These are phyloP conservation scores for Tetranychus cinnabarinus DNA, from an alignment of 1,140 invertebrate species.

Conservation along the genomic window DNA sequence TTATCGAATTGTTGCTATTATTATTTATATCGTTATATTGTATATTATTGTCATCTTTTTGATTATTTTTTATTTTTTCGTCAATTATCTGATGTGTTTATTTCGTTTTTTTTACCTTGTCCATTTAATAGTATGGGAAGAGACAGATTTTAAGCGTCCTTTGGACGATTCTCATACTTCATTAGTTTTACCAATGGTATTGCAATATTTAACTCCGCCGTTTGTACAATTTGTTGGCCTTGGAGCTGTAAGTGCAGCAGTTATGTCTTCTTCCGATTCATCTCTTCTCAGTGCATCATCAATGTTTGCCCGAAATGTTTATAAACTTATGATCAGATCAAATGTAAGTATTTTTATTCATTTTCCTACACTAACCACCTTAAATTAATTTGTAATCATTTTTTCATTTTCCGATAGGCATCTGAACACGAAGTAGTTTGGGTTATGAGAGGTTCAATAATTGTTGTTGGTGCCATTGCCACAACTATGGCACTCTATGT, in stretches of 20 bases:
- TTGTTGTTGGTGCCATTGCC: conserved; percentile 71
- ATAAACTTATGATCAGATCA: conserved; percentile 83
- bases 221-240: conserved; percentile 88
- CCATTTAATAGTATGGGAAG: conserved; percentile 47
- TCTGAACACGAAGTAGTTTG: conserved; percentile 91
- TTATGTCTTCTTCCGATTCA: conserved; percentile 95
- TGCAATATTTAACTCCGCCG: conserved; percentile 75
- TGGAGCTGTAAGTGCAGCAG: conserved; percentile 90
- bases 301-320: conserved; percentile 95
- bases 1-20: no score
- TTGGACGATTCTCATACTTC: conserved; percentile 50
- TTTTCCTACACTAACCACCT: conserved; percentile 1
- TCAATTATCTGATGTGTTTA: no score
- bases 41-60: no score
- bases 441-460: conserved; percentile 82
- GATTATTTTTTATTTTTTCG: no score
- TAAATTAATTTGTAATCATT: conserved; percentile 19
- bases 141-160: conserved; percentile 52
- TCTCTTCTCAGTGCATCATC: conserved; percentile 85
- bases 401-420: conserved; percentile 31
- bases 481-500: conserved; percentile 89
- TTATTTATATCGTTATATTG: no score
- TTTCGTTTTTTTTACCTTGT: neutral
- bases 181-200: conserved; percentile 84
- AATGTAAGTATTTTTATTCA: conserved; percentile 30